Evolutionary conservation across 2,888 invertebrate species (phyloP).

Genomic region (Corbicula japonica): DNA sequence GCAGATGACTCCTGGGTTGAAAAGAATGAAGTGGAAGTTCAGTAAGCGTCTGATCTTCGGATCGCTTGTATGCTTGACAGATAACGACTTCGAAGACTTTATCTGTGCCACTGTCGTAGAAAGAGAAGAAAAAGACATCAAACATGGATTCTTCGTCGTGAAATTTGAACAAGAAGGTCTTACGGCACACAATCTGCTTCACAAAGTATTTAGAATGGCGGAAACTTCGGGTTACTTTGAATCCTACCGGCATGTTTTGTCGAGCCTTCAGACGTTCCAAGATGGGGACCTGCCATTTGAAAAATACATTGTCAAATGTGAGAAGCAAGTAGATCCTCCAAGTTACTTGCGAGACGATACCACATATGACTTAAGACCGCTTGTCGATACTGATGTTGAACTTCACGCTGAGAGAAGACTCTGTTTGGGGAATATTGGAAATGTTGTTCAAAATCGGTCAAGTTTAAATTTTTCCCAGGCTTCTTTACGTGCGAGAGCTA

Average conservation of each 20-base stretch:
- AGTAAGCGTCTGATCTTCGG: conserved; percentile 91
- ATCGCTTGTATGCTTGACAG: conserved; percentile 91
- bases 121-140: conserved; percentile 66
- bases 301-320: conserved; percentile 69
- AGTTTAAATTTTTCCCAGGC: no score
- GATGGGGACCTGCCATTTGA: conserved; percentile 71
- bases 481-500: not conserved
- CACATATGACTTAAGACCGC: conserved; percentile 54
- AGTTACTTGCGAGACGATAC: conserved; percentile 54
- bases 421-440: not conserved
- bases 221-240: conserved; percentile 94
- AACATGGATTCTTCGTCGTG: conserved; percentile 66
- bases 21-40: conserved; percentile 85
- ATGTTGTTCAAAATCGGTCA: no score
- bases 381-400: conserved; percentile 24
- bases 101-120: conserved; percentile 89
- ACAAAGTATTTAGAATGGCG: conserved; percentile 88
- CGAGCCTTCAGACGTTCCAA: conserved; percentile 89
- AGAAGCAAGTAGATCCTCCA: conserved; percentile 61
- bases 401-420: not conserved
- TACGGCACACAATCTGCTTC: conserved; percentile 31
- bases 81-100: conserved; percentile 90
- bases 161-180: conserved; percentile 56
- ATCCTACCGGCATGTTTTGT: conserved; percentile 92
- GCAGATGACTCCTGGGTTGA: conserved; percentile 29